Percentiles rank a stretch among this genome's conserved stretches.
Conservation (phyloP, 2,888 invertebrate species). For the Mantis religiosa region DNA sequence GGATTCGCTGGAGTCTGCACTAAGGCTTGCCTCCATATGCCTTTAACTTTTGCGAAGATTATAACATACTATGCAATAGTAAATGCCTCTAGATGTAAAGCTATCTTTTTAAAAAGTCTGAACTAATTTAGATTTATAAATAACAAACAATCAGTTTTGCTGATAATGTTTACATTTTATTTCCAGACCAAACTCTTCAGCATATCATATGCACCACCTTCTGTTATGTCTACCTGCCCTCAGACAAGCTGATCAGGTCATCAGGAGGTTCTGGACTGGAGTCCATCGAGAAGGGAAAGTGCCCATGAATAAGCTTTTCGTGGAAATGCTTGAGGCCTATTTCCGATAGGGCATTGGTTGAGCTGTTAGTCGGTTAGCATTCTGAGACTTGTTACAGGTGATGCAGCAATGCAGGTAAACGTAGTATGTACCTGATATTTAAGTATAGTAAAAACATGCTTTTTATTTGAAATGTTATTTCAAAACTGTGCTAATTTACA, state of each 20-base stretch:
- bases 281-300: slow-evolving; percentile 85
- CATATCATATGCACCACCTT: slow-evolving; percentile 73
- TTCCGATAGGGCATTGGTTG: slow-evolving; percentile 24
- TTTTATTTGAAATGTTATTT: neutral
- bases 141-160: too few relatives aligned
- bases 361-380: neutral
- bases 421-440: neutral
- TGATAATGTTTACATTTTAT: neutral
- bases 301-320: slow-evolving; percentile 93
- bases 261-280: slow-evolving; percentile 85
- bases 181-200: slow-evolving; percentile 38
- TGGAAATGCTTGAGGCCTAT: slow-evolving; percentile 88
- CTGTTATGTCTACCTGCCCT: slow-evolving; percentile 83
- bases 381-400: neutral
- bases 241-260: slow-evolving; percentile 83
- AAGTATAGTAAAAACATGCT: neutral
- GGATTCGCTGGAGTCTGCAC: too few relatives aligned
- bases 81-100: too few relatives aligned
- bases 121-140: too few relatives aligned
- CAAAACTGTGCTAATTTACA: neutral
- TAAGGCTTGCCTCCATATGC: too few relatives aligned
- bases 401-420: neutral
- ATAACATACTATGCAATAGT: too few relatives aligned
- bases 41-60: too few relatives aligned
- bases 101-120: too few relatives aligned